Evolutionary conservation across 1,140 invertebrate species (phyloP).

Genomic region (Heliconius congener): DNA sequence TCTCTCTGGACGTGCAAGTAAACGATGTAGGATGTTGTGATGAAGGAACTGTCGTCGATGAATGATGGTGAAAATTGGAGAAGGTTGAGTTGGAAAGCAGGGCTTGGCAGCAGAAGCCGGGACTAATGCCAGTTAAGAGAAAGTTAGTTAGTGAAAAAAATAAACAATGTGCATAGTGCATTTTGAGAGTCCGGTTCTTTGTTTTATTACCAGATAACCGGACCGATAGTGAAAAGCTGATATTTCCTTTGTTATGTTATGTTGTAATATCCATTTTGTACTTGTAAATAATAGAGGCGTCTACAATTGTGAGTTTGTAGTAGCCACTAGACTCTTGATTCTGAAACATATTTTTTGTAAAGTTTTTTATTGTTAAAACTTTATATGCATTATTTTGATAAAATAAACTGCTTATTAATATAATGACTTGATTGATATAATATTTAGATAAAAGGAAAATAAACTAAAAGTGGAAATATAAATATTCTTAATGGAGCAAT

Average conservation of each 20-base stretch:
- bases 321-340: conserved; percentile 6
- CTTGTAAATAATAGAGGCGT: conserved; percentile 22
- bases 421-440: no score
- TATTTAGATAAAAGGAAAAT: no score
- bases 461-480: no score
- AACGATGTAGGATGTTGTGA: no score
- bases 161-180: conserved; percentile 45
- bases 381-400: neutral
- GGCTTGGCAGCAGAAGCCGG: no score
- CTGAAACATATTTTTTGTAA: neutral
- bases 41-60: no score
- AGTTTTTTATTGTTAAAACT: neutral
- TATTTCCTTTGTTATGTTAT: conserved; percentile 56
- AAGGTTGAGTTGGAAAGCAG: no score
- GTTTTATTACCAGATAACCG: conserved; percentile 68
- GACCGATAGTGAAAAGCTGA: conserved; percentile 48
- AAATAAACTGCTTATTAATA: no score
- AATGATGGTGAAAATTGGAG: no score
- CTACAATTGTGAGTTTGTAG: conserved; percentile 1
- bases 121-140: conserved; percentile 1
- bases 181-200: conserved; percentile 46
- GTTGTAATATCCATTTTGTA: conserved; percentile 33
- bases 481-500: no score
- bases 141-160: conserved; percentile 52
- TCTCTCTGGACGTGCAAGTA: no score